A percentile compares a stretch with the other conserved stretches of the same genome.
Conservation (phyloP, 2,797 vertebrate species). For the Pangasius krempfi region DNA sequence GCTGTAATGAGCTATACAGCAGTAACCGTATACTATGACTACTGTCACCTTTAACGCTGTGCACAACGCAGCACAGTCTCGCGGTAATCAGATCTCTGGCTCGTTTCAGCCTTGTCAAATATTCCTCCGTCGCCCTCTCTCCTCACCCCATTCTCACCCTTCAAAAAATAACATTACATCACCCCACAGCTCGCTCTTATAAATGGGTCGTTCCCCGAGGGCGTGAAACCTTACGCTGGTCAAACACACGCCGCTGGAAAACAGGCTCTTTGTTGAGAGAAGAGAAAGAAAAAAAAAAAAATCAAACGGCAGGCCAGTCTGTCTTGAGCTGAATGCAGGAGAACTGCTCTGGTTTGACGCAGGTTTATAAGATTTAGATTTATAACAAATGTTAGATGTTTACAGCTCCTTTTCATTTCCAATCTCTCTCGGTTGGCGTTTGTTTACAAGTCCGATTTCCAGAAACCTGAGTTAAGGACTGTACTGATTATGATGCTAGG, state of each 20-base stretch:
- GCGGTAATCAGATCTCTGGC: constrained; percentile 73
- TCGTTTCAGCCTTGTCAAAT: constrained; percentile 76
- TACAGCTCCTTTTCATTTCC: constrained; percentile 72
- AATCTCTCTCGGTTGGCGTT: constrained; percentile 52
- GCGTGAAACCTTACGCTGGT: constrained; percentile 86
- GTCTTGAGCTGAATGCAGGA: constrained; percentile 60
- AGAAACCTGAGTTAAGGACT: constrained; percentile 28
- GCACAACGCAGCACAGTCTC: constrained; percentile 60
- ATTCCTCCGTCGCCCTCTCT: constrained; percentile 76
- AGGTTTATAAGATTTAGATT: constrained; percentile 69
- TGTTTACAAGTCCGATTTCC: constrained; percentile 64
- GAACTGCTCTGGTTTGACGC: constrained; percentile 70
- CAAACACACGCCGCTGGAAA: constrained; percentile 84
- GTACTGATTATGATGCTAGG: constrained; percentile 6
- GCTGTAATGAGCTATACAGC: constrained; percentile 51
- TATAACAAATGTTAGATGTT: constrained; percentile 70
- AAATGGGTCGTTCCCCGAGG: constrained; percentile 77
- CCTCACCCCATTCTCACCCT: constrained; percentile 79
- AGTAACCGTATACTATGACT: constrained; percentile 44
- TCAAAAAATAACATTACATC: constrained; percentile 90
- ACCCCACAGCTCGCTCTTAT: constrained; percentile 76
- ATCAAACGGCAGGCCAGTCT: constrained; percentile 33
- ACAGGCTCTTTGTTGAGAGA: constrained; percentile 79
- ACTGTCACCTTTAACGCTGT: constrained; percentile 54
- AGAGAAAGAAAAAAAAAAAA: constrained; percentile 43